phyloP scores from a whole-genome alignment of 2,888 invertebrate species.

The Tipula confusa region DNA sequence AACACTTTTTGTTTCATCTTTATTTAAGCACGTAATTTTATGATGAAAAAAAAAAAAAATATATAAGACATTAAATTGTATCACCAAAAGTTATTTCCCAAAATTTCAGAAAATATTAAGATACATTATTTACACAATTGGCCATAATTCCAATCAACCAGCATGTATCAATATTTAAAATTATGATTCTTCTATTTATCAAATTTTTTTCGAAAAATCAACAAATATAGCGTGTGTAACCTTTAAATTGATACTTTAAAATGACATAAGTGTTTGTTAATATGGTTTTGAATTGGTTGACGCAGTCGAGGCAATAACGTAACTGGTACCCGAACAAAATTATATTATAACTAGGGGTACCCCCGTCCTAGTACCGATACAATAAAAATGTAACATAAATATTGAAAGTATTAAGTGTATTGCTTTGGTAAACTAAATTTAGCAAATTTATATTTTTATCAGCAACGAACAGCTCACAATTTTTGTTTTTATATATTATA shows the following conservation, averaged over 20 bases:
- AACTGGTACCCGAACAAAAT: no score
- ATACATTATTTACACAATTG: background rate
- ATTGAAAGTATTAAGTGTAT: no score
- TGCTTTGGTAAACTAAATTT: no score
- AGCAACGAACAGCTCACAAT: no score
- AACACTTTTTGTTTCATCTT: background rate
- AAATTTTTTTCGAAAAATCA: background rate
- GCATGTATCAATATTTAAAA: background rate
- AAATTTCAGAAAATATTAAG: background rate
- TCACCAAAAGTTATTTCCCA: conserved; percentile 20
- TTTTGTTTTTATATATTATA: no score
- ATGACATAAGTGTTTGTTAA: background rate
- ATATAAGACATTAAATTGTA: background rate
- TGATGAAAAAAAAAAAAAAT: background rate
- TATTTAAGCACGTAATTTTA: background rate
- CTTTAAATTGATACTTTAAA: background rate
- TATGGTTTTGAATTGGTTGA: no score
- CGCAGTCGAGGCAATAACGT: no score
- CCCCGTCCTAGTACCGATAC: no score
- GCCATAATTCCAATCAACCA: background rate
- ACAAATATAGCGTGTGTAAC: background rate
- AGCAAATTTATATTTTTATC: no score
- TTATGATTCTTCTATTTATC: background rate
- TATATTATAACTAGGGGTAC: no score
- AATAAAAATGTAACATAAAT: no score